Evolutionary conservation across 1,140 invertebrate species (phyloP), one percentile per base, ranked within the genome.

Genomic region (Drosophila ficusphila): DNA sequence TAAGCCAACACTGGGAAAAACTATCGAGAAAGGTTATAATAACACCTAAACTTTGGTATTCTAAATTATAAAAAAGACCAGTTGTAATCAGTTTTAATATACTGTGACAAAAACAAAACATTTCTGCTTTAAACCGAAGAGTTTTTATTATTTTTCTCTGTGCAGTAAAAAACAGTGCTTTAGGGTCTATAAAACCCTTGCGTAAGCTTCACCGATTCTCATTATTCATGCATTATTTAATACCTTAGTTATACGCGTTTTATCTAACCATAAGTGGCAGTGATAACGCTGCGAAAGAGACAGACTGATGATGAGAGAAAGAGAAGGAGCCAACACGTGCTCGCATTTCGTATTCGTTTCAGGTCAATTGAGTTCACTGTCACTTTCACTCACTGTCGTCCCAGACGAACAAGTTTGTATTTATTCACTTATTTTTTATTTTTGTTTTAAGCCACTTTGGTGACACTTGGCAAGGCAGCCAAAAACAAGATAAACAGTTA

Each of bases 351-450:
- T 18, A 67, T 67, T 48, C 54, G 46, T 49, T 71, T 48, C 64
- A 58, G 88, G 81, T 90, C 81, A 90, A 54, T 70, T 27, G 70
- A 83, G 86, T 90, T 90, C 88, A 90, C 86, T 88, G 77, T 79
- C 81, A 76, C 79, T 83, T 85, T 83, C 79, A 83, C 79, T 79
- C 42, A 53, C n/a, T 51, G 48, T 14, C 47, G 23, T 34, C 33
- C 12, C 3, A 16, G 12, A 14, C 12, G 21, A 64, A 61, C 60
- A 21, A 64, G 60, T 64, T 64, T 61, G 11, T 25, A 25, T 62
- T 61, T 54, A 38, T 53, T 60, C 48, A 47, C 14, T 16, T 57
- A 34, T 27, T 33, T 52, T 60, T 60, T 57, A 47, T 19, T 16
- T 57, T 47, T 27, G 49, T 52, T 60, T 61, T 14, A 60, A 27